phyloP scores from a whole-genome alignment of 2,797 vertebrate species.

The Loris lydekkerianus region DNA sequence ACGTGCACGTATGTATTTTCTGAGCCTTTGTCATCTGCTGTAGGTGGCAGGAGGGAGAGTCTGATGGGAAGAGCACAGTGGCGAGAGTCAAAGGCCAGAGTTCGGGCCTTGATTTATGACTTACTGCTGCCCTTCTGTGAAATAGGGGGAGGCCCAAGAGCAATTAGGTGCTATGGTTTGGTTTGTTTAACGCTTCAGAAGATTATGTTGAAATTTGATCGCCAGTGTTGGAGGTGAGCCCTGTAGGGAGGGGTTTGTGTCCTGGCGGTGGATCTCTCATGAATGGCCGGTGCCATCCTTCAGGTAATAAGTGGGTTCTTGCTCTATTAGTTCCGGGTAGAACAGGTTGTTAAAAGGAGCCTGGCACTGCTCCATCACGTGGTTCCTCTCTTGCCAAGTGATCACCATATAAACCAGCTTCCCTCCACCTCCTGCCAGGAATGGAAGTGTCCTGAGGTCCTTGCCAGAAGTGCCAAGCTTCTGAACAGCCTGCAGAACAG shows the following conservation, averaged over 20 bases:
- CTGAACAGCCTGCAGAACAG: background rate
- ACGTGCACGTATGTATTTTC: rapidly evolving
- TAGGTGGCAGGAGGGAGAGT: rapidly evolving
- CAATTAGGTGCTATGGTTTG: background rate
- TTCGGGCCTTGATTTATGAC: background rate
- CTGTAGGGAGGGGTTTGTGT: background rate
- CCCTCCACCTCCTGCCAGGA: background rate
- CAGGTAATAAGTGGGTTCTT: background rate
- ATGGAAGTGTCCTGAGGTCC: background rate
- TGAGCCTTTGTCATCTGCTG: rapidly evolving
- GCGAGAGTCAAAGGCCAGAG: background rate
- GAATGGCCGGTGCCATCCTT: background rate
- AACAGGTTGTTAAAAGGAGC: background rate
- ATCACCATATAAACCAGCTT: background rate
- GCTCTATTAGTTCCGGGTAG: background rate
- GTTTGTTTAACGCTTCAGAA: background rate
- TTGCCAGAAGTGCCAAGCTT: background rate
- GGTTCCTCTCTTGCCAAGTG: background rate
- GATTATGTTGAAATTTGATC: background rate
- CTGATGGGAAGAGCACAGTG: background rate
- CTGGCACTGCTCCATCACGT: background rate
- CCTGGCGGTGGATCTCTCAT: background rate
- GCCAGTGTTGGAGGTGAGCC: background rate
- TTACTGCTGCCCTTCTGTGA: background rate
- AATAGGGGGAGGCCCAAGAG: background rate